A percentile compares a stretch with the other conserved stretches of the same genome.
Evolutionary conservation across 2,113 vertebrate species (phyloP).

Genomic region (Callithrix jacchus): DNA sequence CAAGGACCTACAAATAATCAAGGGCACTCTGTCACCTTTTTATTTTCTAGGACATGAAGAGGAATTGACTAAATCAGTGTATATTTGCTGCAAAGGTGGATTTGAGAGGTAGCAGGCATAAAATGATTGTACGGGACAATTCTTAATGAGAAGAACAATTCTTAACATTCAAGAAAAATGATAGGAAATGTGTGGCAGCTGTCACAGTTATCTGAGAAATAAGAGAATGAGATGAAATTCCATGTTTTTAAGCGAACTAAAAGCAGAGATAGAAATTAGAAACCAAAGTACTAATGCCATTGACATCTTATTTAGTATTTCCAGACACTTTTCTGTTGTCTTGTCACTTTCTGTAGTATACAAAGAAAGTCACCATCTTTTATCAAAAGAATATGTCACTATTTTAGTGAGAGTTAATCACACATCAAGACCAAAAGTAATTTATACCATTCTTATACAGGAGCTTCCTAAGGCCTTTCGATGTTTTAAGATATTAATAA

Average conservation of each 20-base stretch:
- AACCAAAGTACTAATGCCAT: background rate
- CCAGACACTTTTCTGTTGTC: background rate
- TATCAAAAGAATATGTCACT: background rate
- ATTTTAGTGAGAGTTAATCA: background rate
- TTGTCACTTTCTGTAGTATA: background rate
- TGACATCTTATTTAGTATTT: background rate
- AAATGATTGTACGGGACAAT: background rate
- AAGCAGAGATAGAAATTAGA: background rate
- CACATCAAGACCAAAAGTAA: background rate
- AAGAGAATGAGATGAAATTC: background rate
- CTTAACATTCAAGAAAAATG: background rate
- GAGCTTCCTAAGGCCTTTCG: background rate
- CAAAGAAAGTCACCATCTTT: background rate
- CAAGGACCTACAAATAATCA: background rate
- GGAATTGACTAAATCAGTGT: background rate
- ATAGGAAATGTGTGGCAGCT: background rate
- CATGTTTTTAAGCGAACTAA: background rate
- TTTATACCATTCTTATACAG: fast-evolving
- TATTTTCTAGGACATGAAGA: background rate
- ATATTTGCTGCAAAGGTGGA: background rate
- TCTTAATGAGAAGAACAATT: background rate
- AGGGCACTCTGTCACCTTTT: background rate
- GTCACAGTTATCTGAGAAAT: background rate
- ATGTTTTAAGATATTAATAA: background rate
- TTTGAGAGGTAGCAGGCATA: background rate